Base-by-base conservation (phyloP, 2,113 vertebrate species). In the Paramisgurnus dabryanus region DNA sequence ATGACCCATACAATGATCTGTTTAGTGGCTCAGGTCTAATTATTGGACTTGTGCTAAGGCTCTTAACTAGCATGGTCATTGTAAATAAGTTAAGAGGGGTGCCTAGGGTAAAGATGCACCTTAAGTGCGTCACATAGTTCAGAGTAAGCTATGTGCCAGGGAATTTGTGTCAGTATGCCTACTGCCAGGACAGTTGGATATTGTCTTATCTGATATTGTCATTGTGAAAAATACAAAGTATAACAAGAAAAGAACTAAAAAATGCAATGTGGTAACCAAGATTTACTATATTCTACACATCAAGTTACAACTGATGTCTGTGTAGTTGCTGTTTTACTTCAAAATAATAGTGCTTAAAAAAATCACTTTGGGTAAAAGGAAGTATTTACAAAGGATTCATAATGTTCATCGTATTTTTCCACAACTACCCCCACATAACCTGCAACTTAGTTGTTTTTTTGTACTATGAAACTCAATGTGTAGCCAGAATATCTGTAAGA, bases 11-110 rank as follows among this genome's bases (percentile, higher is more conserved):
- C 55, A 67, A 66, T 80, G 58, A 90, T 87, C 87, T 82, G 78
- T 86, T 91, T 84, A 89, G 73, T 69, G 58, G 87, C 78, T 86
- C 76, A 86, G 78, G 74, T 76, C 68, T 82, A 81, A 84, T 83
- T 81, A 78, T 55, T 55, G 55, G 71, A 68, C 63, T 43, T 45
- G 84, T 65, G 58, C 67, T 89, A 88, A 90, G 86, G 60, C 83
- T 90, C 89, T 91, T 90, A 91, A 41, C 15, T 17, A 40, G 72
- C 75, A 34, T 81, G 80, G 87, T 83, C 84, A 66, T 63, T 43
- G 72, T 27, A 50, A 72, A 76, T 53, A 34, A 45, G 41, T 55
- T 82, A 60, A 77, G 47, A 43, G 84, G 60, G 71, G 58, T 58
- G 39, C 22, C 57, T 41, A 50, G 58, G 77, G 67, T 78, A 43